phyloP scores from a whole-genome alignment of 2,797 vertebrate species.

The Sebastes itinus region DNA sequence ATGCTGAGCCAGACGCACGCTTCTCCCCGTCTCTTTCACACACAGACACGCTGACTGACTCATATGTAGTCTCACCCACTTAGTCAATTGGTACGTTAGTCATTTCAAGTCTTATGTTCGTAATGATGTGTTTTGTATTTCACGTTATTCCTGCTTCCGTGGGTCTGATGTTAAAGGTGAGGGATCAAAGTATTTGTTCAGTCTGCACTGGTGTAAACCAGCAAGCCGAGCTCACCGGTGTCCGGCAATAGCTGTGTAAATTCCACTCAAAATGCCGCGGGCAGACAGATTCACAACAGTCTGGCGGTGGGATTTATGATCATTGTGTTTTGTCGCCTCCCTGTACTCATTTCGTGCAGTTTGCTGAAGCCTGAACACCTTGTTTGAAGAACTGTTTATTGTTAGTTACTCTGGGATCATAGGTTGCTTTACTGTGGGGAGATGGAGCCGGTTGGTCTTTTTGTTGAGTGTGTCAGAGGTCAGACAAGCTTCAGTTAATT shows the following conservation, averaged over 20 bases:
- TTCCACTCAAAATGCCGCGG: slow-evolving; percentile 61
- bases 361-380: slow-evolving; percentile 35
- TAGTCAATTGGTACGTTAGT: slow-evolving; percentile 69
- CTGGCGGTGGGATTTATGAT: slow-evolving; percentile 37
- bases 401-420: slow-evolving; percentile 3
- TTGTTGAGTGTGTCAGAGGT: not conserved
- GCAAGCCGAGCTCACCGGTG: slow-evolving; percentile 47
- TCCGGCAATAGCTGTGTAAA: slow-evolving; percentile 70
- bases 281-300: slow-evolving; percentile 36
- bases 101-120: slow-evolving; percentile 69
- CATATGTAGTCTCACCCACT: slow-evolving; percentile 78
- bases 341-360: slow-evolving; percentile 33
- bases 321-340: slow-evolving; percentile 25
- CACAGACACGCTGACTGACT: slow-evolving; percentile 73
- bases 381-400: slow-evolving; percentile 47
- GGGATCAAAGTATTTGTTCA: slow-evolving; percentile 56
- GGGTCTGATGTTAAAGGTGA: slow-evolving; percentile 47
- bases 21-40: slow-evolving; percentile 53
- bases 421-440: slow-evolving; percentile 3
- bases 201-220: slow-evolving; percentile 43
- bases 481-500: not conserved
- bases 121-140: slow-evolving; percentile 49
- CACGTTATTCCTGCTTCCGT: slow-evolving; percentile 19
- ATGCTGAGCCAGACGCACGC: slow-evolving; percentile 61
- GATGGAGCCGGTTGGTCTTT: not conserved